phyloP scores from a whole-genome alignment of 2,888 invertebrate genomes.

The Trissolcus japonicus region DNA sequence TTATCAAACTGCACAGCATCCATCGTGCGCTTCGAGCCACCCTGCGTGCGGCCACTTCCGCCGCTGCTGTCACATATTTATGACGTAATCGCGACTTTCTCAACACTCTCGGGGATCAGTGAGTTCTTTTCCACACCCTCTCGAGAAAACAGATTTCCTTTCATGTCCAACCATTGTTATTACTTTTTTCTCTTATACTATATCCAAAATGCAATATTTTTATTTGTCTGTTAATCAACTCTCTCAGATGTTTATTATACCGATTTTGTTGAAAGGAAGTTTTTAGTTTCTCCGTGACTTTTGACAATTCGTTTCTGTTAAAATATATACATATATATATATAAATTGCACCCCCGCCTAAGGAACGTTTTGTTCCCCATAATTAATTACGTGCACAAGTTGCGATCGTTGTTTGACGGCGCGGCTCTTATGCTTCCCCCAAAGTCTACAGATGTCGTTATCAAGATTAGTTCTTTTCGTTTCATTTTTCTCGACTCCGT shows the following conservation, averaged over 20 bases:
- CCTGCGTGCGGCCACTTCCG: conserved; percentile 63
- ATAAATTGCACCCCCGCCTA: background rate
- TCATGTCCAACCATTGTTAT: background rate
- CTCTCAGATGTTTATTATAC: too few species aligned
- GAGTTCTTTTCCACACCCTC: conserved; percentile 27
- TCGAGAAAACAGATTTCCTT: background rate
- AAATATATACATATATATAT: background rate
- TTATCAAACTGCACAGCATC: conserved; percentile 64
- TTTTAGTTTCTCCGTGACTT: background rate
- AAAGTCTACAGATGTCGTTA: conserved; percentile 9
- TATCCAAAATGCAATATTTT: too few species aligned
- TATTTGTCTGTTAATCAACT: too few species aligned
- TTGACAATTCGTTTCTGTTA: background rate
- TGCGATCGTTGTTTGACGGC: conserved; percentile 2
- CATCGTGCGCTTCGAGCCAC: conserved; percentile 64
- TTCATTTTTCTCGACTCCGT: background rate
- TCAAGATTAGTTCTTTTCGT: conserved; percentile 21
- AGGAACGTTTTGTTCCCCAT: background rate
- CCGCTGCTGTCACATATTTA: conserved; percentile 65
- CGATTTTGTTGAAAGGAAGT: background rate
- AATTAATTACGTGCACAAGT: conserved; percentile 12
- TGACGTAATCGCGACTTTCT: conserved; percentile 57
- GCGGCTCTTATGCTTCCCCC: conserved; percentile 23
- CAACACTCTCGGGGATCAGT: conserved; percentile 47
- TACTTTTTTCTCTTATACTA: too few species aligned